These are phyloP conservation scores for Silurus lanzhouensis DNA, from an alignment of 2,797 vertebrate species.

Conservation along the genomic window DNA sequence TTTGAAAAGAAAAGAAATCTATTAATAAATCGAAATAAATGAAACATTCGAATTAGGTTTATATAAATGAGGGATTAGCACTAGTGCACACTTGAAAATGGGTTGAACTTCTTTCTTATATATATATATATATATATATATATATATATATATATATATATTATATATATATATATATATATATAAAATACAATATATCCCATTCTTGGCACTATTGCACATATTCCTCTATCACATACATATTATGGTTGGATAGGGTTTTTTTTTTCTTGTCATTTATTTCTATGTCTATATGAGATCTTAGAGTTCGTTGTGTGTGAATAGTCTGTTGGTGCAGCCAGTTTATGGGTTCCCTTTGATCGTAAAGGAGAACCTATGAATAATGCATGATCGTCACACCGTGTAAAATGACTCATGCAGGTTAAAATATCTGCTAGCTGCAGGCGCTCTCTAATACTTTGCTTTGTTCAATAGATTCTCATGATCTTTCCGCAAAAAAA, in stretches of 20 bases:
- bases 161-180: too few species aligned
- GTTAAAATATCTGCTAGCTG: conserved; percentile 64
- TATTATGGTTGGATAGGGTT: neutral
- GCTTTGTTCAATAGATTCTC: conserved; percentile 57
- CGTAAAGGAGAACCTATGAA: conserved; percentile 49
- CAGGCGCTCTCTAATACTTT: conserved; percentile 56
- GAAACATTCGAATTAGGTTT: neutral
- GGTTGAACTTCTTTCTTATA: neutral
- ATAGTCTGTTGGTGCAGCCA: conserved; percentile 1
- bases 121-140: too few species aligned
- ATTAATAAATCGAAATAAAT: neutral
- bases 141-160: too few species aligned
- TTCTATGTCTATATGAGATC: neutral
- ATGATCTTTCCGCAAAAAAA: conserved; percentile 61
- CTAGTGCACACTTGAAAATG: neutral
- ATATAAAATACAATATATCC: too few species aligned
- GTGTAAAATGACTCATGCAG: conserved; percentile 60
- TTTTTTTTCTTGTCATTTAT: neutral
- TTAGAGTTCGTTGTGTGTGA: neutral
- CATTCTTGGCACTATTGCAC: too few species aligned
- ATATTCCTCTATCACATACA: neutral
- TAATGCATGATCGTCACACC: conserved; percentile 60
- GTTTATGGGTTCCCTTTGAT: conserved; percentile 54
- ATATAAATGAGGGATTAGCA: neutral
- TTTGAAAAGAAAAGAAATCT: too few species aligned